Base-by-base conservation (phyloP, 2,797 vertebrate species). In the Peromyscus aztecus region DNA sequence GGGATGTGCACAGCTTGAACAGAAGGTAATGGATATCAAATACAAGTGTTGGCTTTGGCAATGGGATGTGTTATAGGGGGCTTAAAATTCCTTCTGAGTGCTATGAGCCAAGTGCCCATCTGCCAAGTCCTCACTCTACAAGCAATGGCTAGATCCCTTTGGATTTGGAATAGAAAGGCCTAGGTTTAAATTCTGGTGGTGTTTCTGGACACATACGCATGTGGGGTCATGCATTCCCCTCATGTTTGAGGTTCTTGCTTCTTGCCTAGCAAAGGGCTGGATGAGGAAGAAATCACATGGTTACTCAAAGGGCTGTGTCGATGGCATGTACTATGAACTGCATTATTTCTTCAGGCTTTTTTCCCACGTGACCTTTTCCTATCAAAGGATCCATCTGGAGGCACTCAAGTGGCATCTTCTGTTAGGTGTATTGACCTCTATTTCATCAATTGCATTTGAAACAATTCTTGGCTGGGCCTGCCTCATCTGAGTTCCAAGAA, bases 371-470 rank as follows among this genome's bases (percentile, higher is more conserved):
- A 55, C 2, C 12, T 80, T n/a, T 73, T 85, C 49, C 89, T 67
- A 52, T 93, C 34, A 69, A 76, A 80, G 61, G 29, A 81, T 11
- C 52, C 77, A 3, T 46, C 37, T 84, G 37, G 37, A 83, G 16
- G 23, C 27, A 76, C 6, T 19, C 6, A 40, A 40, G 13, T 8
- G 4, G 14, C 19, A 19, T 43, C 67, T 55, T 55, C 29, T 89
- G 27, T 14, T 46, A 34, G 14, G 46, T 46, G 31, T 90, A 52
- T 67, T 77, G 57, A 71, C 57, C 21, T 81, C 57, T 49, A 6
- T 81, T 94, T 94, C 59, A 73, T 73, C 61, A 73, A 34, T n/a
- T 78, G 46, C 34, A 19, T 52, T 75, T 92, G 67, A 63, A n/a
- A 49, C 7, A 4, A 19, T 73, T 59, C 71, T 82, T 61, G 34